These are phyloP conservation scores for Pseudomyrmex flavicornis DNA, from an alignment of 1,140 invertebrate genomes.

Conservation along the genomic window DNA sequence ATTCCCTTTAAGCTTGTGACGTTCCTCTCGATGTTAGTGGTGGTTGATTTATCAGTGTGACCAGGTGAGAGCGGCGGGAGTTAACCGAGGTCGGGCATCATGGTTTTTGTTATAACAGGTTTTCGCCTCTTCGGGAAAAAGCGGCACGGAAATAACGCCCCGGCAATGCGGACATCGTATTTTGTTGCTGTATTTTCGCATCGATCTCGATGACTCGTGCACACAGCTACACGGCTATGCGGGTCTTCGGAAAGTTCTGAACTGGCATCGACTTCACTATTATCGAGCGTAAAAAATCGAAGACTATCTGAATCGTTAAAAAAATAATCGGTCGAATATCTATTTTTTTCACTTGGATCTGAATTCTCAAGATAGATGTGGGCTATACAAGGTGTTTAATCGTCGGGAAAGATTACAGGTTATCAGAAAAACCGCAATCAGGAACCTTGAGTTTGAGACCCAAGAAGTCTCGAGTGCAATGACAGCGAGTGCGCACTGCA, in stretches of 20 bases:
- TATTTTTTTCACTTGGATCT: too few relatives aligned
- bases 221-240: not conserved
- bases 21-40: slow-evolving; percentile 53
- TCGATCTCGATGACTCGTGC: not conserved
- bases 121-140: slow-evolving; percentile 16
- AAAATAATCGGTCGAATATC: not conserved
- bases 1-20: slow-evolving; percentile 67
- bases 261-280: not conserved
- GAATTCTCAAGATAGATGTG: not conserved
- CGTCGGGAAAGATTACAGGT: not conserved
- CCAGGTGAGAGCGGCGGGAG: slow-evolving; percentile 62
- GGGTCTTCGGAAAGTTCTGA: not conserved
- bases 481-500: not conserved
- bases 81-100: slow-evolving; percentile 74
- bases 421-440: not conserved
- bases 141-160: not conserved
- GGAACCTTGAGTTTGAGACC: not conserved
- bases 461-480: not conserved
- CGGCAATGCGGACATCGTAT: not conserved
- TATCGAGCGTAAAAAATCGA: not conserved
- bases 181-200: not conserved
- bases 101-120: slow-evolving; percentile 57
- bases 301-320: not conserved
- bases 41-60: slow-evolving; percentile 66
- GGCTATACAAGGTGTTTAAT: not conserved